A percentile compares a stretch with the other conserved stretches of the same genome.
Conservation (phyloP, 2,113 vertebrate genomes). For the Lophochroa leadbeateri region DNA sequence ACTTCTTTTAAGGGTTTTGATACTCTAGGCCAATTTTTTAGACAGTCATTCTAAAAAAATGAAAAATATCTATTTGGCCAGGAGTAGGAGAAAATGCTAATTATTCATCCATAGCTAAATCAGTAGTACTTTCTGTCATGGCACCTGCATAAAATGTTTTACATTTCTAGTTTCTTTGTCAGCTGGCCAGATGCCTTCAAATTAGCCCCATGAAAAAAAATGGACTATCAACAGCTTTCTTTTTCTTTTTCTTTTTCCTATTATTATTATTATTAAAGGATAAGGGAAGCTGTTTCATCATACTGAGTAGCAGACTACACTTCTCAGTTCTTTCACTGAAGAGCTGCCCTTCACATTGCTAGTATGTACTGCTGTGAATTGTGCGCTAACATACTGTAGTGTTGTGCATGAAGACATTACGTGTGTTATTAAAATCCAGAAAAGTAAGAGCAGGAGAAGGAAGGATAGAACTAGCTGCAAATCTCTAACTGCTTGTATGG, state of each 20-base stretch:
- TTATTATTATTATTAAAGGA: conserved; percentile 5
- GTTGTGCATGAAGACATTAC: background rate
- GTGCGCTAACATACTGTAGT: background rate
- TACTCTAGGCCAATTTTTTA: conserved; percentile 5
- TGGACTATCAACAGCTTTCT: background rate
- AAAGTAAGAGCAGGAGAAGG: background rate
- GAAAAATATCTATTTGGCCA: background rate
- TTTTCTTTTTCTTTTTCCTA: conserved; percentile 32
- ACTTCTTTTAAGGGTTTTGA: conserved; percentile 37
- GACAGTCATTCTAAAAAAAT: background rate
- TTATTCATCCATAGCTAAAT: background rate
- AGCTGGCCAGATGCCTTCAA: conserved; percentile 47
- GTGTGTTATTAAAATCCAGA: background rate
- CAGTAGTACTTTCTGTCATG: conserved; percentile 8
- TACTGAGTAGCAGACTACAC: background rate
- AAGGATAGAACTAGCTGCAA: background rate
- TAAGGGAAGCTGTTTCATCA: conserved; percentile 39
- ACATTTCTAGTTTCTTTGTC: conserved; percentile 42
- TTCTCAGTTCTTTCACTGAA: conserved; percentile 27
- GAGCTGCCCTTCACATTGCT: background rate
- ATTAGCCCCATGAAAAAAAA: conserved; percentile 3
- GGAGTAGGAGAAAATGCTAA: background rate
- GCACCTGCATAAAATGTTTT: conserved; percentile 31
- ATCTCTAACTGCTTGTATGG: background rate
- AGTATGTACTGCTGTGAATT: background rate